Conservation (phyloP, 2,113 vertebrate species). For the human (Homo sapiens) region GRCh38 chr9:84855501-84856000, state of each 20-base stretch:
- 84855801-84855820: too few relatives aligned
- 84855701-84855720: background rate
- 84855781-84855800: background rate
- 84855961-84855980: background rate
- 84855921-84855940: background rate
- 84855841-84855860: background rate
- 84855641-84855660: background rate
- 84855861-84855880: background rate
- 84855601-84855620: background rate
- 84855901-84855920: background rate
- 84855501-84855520: background rate
- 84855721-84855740: background rate
- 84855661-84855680: background rate
- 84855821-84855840: background rate
- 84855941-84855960: background rate
- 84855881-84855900: background rate
- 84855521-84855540: background rate
- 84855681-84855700: background rate
- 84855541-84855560: background rate
- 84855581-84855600: background rate
- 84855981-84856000: background rate
- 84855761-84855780: too few relatives aligned
- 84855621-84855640: background rate
- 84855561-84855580: background rate
- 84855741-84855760: background rate